Base-by-base conservation (phyloP, 2,113 vertebrate species). In the Urocitellus parryii region DNA sequence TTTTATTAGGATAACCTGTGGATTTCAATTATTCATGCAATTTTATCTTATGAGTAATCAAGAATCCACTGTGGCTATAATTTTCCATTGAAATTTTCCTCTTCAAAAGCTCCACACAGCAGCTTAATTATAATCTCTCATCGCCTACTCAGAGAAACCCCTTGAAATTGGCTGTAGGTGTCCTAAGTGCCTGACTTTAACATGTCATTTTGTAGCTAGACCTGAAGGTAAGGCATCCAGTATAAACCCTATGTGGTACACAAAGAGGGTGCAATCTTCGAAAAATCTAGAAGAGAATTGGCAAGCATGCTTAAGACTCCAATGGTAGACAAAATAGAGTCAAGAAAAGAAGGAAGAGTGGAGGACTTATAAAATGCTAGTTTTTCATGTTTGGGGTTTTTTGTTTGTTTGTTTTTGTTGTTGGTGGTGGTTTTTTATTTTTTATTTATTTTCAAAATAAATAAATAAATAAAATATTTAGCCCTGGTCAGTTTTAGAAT, bases 1-100 rank as follows among this genome's bases (percentile, higher is more conserved):
- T 92, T 92, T 97, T 93, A 72, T 92, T 97, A 90, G 88, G n/a
- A 48, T 85, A 97, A 96, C 74, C 63, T 96, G n/a, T 88, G 37
- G 63, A 88, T 94, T 97, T 96, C 86, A 96, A 83, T 92, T 96
- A 94, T 96, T 94, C 80, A 79, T 94, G 65, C 22, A 90, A 11
- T 91, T 91, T 95, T 90, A 94, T 90, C 68, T 39, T 82, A 53
- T 76, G 82, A 96, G 89, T 85, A 95, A 93, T 93, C 78, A 96
- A 94, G 88, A 94, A 56, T 89, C 96, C 79, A 95, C 82, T 51
- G 34, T n/a, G 7, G 82, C 63, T 96, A 81, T 93, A 95, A 65
- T 95, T 95, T 97, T 93, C 56, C 96, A 79, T 83, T 97, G 89
- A 91, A 70, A 90, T 77, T 96, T 92, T 90, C 74, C 73, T 92